These are phyloP conservation scores for Pogonognathellus flavescens DNA, from an alignment of 1,140 invertebrate genomes.

Conservation along the genomic window DNA sequence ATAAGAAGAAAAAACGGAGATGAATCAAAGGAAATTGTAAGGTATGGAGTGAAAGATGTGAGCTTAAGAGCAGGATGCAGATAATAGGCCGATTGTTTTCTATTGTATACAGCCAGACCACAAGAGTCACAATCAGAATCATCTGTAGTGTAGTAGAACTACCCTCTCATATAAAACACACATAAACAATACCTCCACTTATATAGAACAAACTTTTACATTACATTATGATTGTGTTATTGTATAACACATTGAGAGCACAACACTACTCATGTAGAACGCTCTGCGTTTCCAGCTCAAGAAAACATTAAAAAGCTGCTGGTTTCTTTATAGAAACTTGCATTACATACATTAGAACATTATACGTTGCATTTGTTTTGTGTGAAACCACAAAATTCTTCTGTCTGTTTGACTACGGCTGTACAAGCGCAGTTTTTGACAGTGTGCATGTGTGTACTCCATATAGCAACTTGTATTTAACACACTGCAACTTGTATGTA, in stretches of 20 bases:
- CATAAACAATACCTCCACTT: too few relatives aligned
- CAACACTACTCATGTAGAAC: neutral
- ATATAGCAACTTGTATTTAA: too few relatives aligned
- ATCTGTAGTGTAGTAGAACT: too few relatives aligned
- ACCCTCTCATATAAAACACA: too few relatives aligned
- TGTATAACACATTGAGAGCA: neutral
- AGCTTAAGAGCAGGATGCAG: conserved; percentile 29
- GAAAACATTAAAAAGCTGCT: conserved; percentile 7
- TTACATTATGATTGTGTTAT: neutral
- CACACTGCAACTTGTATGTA: too few relatives aligned
- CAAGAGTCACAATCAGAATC: too few relatives aligned
- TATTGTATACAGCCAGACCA: neutral
- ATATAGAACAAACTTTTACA: neutral
- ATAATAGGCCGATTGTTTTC: conserved; percentile 24
- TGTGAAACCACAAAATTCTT: conserved; percentile 45
- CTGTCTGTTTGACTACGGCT: neutral
- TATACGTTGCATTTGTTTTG: conserved; percentile 44
- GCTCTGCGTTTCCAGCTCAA: neutral
- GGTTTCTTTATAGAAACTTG: conserved; percentile 11
- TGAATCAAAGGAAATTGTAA: conserved; percentile 47
- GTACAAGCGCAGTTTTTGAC: neutral
- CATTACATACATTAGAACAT: conserved; percentile 19
- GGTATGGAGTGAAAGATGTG: conserved; percentile 2
- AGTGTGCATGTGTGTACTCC: too few relatives aligned
- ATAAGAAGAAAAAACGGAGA: neutral